phyloP scores from a whole-genome alignment of 30 jellyfish, hydroid and myxozoan species.

The Clytia hemisphaerica region DNA sequence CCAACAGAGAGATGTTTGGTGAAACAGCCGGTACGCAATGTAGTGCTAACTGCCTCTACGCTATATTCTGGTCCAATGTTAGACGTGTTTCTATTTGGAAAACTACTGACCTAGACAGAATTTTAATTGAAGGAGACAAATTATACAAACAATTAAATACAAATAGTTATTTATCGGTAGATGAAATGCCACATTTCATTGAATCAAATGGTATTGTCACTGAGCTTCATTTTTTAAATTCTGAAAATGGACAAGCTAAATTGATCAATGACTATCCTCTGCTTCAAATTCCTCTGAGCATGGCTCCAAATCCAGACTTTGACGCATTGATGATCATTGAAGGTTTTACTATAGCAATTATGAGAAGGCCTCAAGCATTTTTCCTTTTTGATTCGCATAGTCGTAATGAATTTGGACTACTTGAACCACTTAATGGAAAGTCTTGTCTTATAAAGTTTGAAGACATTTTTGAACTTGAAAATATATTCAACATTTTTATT shows the following conservation, averaged over 20 bases:
- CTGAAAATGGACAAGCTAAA: not conserved
- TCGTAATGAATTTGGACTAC: not conserved
- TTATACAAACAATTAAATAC: not conserved
- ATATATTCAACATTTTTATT: no score
- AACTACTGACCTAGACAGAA: not conserved
- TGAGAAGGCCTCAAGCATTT: not conserved
- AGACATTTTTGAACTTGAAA: not conserved
- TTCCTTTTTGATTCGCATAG: constrained; percentile 7
- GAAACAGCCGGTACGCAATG: constrained; percentile 8
- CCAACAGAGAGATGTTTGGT: constrained; percentile 4
- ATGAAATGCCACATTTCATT: not conserved
- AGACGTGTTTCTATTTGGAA: not conserved
- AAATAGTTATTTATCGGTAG: not conserved
- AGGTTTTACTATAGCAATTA: not conserved
- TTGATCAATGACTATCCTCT: not conserved
- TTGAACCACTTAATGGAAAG: not conserved
- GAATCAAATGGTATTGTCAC: not conserved
- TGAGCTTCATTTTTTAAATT: not conserved
- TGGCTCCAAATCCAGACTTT: not conserved
- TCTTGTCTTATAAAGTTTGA: not conserved
- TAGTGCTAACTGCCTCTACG: no score
- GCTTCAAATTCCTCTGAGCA: not conserved
- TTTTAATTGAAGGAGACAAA: constrained; percentile 1
- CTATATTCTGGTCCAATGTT: not conserved
- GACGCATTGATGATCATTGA: not conserved